Evolutionary conservation across 2,888 invertebrate species (phyloP).

Genomic region (Eucriotettix oculatus): DNA sequence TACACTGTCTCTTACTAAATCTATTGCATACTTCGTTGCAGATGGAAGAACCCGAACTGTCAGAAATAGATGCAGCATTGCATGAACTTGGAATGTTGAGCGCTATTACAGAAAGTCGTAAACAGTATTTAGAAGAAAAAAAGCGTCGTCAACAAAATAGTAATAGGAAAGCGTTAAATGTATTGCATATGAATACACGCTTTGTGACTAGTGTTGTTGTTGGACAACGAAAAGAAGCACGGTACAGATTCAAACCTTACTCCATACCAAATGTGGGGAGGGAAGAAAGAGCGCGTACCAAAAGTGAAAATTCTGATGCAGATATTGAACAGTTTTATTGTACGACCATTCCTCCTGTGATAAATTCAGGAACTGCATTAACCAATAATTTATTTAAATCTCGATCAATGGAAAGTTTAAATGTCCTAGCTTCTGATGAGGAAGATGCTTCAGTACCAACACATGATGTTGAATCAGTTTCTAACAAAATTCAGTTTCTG

Average conservation of each 20-base stretch:
- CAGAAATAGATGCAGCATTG: constrained; percentile 34
- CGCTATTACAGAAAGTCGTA: constrained; percentile 37
- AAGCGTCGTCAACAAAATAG: constrained; percentile 10
- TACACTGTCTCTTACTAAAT: too few species aligned
- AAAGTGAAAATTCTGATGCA: constrained; percentile 42
- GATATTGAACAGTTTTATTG: not conserved
- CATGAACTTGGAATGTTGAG: constrained; percentile 44
- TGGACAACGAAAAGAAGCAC: constrained; percentile 38
- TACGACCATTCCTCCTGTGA: not conserved
- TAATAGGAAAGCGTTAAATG: constrained; percentile 23
- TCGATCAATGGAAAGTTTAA: constrained; percentile 41
- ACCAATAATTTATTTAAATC: constrained; percentile 27
- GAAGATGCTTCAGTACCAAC: constrained; percentile 23
- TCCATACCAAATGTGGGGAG: constrained; percentile 23
- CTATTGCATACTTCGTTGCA: not conserved
- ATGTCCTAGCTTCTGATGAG: constrained; percentile 23
- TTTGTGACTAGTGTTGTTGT: constrained; percentile 45
- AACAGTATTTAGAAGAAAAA: constrained; percentile 37
- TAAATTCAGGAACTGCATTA: not conserved
- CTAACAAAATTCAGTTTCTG: constrained; percentile 36
- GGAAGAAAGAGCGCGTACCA: constrained; percentile 36
- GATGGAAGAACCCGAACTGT: constrained; percentile 1
- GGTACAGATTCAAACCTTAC: constrained; percentile 40
- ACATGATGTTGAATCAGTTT: constrained; percentile 43
- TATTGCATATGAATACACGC: constrained; percentile 39